These are phyloP conservation scores for Pteruthius melanotis DNA, from an alignment of 2,113 vertebrate genomes.

Conservation along the genomic window DNA sequence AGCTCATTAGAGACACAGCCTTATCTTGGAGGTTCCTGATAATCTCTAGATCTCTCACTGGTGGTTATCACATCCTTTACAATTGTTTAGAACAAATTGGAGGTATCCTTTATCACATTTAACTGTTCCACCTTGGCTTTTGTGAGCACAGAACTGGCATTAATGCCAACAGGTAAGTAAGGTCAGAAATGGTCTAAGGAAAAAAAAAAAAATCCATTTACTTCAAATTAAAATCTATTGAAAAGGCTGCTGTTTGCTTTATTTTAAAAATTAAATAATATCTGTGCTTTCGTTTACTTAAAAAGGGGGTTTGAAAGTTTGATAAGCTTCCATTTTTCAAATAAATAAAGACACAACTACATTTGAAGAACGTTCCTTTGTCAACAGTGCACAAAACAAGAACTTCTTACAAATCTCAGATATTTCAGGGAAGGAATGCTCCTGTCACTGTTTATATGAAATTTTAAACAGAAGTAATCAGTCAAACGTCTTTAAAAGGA, in stretches of 20 bases:
- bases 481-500: not conserved
- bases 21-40: not conserved
- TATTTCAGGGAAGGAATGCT: not conserved
- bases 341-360: rapidly evolving
- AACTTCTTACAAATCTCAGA: not conserved
- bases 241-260: not conserved
- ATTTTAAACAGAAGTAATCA: not conserved
- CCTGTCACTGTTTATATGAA: not conserved
- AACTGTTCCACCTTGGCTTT: not conserved
- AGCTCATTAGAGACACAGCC: not conserved
- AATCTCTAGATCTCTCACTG: not conserved
- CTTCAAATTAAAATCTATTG: not conserved
- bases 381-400: not conserved
- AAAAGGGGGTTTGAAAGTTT: not conserved
- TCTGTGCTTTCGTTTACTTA: not conserved
- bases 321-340: not conserved
- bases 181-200: not conserved
- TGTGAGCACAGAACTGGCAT: rapidly evolving
- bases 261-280: not conserved
- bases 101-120: not conserved
- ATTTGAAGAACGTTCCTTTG: not conserved
- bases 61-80: not conserved
- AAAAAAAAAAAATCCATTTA: not conserved
- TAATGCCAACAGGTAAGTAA: not conserved
- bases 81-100: not conserved